phyloP scores from a whole-genome alignment of 2,888 invertebrate genomes.

The Melanostoma scalare region DNA sequence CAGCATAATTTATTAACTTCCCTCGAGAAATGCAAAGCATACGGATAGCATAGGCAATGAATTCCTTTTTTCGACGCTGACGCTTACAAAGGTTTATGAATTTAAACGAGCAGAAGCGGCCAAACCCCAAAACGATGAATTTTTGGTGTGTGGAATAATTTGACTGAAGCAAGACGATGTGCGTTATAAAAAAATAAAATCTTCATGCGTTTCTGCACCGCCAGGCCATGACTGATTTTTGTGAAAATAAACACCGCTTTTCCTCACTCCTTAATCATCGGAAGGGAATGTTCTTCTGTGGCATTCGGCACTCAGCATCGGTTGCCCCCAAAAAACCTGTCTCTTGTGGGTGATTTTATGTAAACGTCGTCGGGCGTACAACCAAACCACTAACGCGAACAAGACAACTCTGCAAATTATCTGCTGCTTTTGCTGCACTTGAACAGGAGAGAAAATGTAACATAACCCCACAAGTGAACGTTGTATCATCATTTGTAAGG shows the following conservation, averaged over 20 bases:
- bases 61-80: constrained; percentile 24
- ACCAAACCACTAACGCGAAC: not conserved
- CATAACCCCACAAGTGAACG: constrained; percentile 18
- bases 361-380: constrained; percentile 8
- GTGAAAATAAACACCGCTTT: not conserved
- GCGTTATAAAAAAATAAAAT: not conserved
- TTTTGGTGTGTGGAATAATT: constrained; percentile 41
- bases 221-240: not conserved
- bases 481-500: constrained; percentile 14
- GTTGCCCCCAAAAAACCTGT: constrained; percentile 3
- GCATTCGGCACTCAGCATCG: constrained; percentile 3
- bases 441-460: not conserved
- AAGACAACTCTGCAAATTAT: constrained; percentile 19
- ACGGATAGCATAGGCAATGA: constrained; percentile 1
- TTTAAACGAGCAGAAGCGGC: constrained; percentile 41
- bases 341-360: constrained; percentile 40
- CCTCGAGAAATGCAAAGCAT: constrained; percentile 62
- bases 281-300: constrained; percentile 25
- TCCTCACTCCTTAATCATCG: not conserved
- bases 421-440: constrained; percentile 9
- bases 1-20: constrained; percentile 69
- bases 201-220: not conserved
- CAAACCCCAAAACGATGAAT: constrained; percentile 35
- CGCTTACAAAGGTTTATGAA: constrained; percentile 54
- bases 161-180: constrained; percentile 5